phyloP scores from a whole-genome alignment of 2,888 invertebrate genomes.

The Temnothorax rugatulus region DNA sequence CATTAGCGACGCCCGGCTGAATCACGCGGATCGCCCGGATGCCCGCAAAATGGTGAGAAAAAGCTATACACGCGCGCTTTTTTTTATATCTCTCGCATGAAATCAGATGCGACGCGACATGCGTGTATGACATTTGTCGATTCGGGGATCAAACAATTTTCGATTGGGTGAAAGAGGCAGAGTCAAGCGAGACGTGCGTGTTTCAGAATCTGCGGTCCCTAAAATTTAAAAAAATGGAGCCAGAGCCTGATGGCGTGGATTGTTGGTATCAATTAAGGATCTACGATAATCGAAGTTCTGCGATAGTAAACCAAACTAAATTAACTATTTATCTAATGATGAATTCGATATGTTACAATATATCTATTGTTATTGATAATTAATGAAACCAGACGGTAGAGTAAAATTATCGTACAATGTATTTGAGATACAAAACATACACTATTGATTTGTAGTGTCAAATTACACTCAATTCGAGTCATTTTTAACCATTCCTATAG shows the following conservation, averaged over 20 bases:
- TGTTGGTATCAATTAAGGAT: too few relatives aligned
- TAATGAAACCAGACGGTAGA: not conserved
- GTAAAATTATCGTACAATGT: not conserved
- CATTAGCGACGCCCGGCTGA: constrained; percentile 54
- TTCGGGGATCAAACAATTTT: not conserved
- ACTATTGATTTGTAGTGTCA: too few relatives aligned
- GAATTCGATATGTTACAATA: too few relatives aligned
- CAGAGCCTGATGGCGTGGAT: not conserved
- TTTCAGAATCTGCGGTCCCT: not conserved
- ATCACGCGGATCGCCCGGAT: constrained; percentile 42
- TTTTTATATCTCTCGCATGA: not conserved
- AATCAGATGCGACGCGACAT: not conserved
- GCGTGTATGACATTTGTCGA: not conserved
- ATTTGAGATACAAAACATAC: not conserved
- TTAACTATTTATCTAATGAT: not conserved
- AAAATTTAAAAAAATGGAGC: not conserved
- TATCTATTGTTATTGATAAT: not conserved
- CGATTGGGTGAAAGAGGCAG: not conserved
- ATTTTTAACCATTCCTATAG: too few relatives aligned
- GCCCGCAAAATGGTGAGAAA: constrained; percentile 42
- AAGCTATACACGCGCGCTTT: not conserved
- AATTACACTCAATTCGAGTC: too few relatives aligned
- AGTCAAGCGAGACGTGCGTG: not conserved
- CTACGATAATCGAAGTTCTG: not conserved
- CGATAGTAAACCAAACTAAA: not conserved